Base-by-base conservation (phyloP, 2,113 vertebrate genomes). In the Centropus unirufus region DNA sequence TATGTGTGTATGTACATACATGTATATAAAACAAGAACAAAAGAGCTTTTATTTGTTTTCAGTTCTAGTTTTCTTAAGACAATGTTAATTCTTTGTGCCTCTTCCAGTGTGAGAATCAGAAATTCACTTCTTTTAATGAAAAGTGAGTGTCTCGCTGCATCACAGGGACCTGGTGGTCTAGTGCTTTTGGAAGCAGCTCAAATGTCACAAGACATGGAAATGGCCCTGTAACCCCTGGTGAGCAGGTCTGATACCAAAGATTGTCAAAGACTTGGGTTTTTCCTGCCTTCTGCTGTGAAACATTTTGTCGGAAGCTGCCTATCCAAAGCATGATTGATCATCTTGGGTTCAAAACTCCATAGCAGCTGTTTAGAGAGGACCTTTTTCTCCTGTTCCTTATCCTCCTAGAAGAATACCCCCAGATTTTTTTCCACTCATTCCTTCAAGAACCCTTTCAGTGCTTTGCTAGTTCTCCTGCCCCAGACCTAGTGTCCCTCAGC, bases 1-100 rank as follows among this genome's bases (percentile, higher is more conserved):
- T 78, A 91, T 54, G 49, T 77, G 67, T 78, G 84, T 91, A 89
- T 68, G 59, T 85, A 83, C 67, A 87, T 83, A 94, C 88, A 88
- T 76, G 27, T 73, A 84, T 91, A 92, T 61, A 89, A 95, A 57
- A 89, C 79, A 84, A 78, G 92, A 78, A 12, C 20, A 74, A 64
- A 77, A 68, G 0, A 40, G 62, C 15, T 82, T 73, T 23, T 42
- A 42, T 70, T 83, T 14, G 49, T 59, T 87, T 89, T 19, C 66
- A 44, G 46, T 75, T 69, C 66, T 24, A 68, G 10, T 58, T 46
- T 57, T 73, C 59, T 91, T 22, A 42, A 40, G 55, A 63, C 1
- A 3, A 36, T 36, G 36, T 36, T 36, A 36, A 36, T 36, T 36
- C 36, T 36, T 29, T n/a, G 34, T 62, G 34, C 23, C 29, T 66